Evolutionary conservation across 2,797 vertebrate genomes (phyloP).

Genomic region (Enteromius paludinosus): DNA sequence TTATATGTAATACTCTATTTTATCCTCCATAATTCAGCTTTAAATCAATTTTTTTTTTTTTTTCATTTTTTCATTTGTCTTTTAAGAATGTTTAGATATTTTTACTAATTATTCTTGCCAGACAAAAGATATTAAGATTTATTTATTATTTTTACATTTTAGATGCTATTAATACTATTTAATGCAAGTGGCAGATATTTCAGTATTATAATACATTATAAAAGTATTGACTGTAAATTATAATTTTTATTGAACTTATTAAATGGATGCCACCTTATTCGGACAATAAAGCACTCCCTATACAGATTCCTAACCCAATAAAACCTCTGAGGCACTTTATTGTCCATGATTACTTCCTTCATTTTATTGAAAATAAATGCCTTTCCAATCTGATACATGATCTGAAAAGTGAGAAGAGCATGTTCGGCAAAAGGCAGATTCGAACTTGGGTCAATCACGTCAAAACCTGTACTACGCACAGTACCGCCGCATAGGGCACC

Average conservation of each 20-base stretch:
- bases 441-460: too few relatives aligned
- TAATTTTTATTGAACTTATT: neutral
- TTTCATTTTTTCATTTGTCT: neutral
- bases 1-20: neutral
- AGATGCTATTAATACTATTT: neutral
- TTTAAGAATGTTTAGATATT: neutral
- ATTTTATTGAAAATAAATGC: neutral
- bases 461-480: too few relatives aligned
- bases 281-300: neutral
- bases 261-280: neutral
- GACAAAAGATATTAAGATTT: too few relatives aligned
- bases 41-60: neutral
- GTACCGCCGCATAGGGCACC: too few relatives aligned
- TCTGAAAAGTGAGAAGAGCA: neutral
- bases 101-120: neutral
- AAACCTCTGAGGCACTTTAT: neutral
- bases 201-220: neutral
- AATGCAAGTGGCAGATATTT: neutral
- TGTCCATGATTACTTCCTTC: neutral
- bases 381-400: neutral
- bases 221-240: neutral
- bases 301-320: neutral
- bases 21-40: neutral
- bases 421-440: neutral
- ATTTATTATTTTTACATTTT: too few relatives aligned